Percentiles rank a stretch among this genome's conserved stretches.
Conservation (phyloP, 2,113 vertebrate species). For the Anthoscopus minutus region DNA sequence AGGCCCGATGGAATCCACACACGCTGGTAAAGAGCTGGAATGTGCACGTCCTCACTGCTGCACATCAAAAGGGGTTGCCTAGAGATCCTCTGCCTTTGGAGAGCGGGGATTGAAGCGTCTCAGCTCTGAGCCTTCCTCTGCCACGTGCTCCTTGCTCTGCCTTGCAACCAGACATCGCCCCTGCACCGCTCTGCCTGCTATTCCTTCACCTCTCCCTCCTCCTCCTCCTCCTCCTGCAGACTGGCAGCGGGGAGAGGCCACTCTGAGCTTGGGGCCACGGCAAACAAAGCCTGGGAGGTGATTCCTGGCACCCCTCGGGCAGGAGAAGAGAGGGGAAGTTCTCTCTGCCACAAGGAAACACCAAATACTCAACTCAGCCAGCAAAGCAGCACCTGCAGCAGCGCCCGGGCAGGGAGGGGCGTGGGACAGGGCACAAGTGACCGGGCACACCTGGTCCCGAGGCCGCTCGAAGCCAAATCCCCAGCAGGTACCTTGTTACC, state of each 20-base stretch:
- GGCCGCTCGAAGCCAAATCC: background rate
- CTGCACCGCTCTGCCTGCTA: background rate
- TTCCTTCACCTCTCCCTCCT: background rate
- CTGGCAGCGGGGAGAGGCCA: background rate
- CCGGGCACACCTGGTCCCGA: background rate
- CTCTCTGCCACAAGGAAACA: background rate
- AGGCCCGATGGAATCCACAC: background rate
- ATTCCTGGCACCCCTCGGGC: rapidly evolving
- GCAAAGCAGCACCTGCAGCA: background rate
- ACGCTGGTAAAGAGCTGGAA: background rate
- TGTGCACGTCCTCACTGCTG: background rate
- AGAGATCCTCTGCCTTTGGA: background rate
- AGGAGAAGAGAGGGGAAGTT: background rate
- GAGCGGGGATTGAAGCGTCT: background rate
- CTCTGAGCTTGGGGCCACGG: background rate
- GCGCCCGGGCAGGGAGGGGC: rapidly evolving
- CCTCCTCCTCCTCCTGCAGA: background rate
- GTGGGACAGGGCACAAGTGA: background rate
- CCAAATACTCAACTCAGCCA: background rate
- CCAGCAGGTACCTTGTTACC: conserved; percentile 41
- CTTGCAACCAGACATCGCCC: background rate
- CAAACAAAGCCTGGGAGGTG: background rate
- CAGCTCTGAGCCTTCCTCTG: background rate
- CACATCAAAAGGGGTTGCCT: background rate
- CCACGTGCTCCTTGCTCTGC: background rate